Conservation (phyloP, 2,113 vertebrate species). For the Pipra filicauda region DNA sequence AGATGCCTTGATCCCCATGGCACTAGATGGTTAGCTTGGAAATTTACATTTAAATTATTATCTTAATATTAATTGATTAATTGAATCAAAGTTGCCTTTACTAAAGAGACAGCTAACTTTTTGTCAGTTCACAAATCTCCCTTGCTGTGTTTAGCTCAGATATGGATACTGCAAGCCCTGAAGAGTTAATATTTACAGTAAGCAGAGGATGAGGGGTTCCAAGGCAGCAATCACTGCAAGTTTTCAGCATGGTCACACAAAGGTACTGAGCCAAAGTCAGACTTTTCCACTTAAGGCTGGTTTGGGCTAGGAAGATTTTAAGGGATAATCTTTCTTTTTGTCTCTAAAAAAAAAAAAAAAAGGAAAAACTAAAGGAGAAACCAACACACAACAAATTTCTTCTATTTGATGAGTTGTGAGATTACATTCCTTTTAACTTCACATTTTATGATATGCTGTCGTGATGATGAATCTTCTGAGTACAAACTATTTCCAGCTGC, state of each 20-base stretch:
- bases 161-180: neutral
- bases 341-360: neutral
- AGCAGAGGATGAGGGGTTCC: neutral
- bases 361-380: neutral
- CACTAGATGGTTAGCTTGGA: neutral
- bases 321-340: neutral
- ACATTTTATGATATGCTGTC: neutral
- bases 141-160: neutral
- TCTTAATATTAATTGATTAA: neutral
- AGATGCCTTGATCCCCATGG: neutral
- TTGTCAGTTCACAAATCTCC: neutral
- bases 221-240: neutral
- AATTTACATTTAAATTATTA: neutral
- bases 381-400: conserved; percentile 32
- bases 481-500: conserved; percentile 56
- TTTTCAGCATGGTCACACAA: neutral
- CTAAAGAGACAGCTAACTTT: neutral
- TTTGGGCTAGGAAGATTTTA: neutral
- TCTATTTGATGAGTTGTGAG: conserved; percentile 46
- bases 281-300: neutral
- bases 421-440: conserved; percentile 59
- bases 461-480: conserved; percentile 9
- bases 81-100: neutral
- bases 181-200: neutral
- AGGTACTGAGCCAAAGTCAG: conserved; percentile 9